Conservation (phyloP, 1,140 invertebrate genomes). For the Thalassaphorura encarpata region DNA sequence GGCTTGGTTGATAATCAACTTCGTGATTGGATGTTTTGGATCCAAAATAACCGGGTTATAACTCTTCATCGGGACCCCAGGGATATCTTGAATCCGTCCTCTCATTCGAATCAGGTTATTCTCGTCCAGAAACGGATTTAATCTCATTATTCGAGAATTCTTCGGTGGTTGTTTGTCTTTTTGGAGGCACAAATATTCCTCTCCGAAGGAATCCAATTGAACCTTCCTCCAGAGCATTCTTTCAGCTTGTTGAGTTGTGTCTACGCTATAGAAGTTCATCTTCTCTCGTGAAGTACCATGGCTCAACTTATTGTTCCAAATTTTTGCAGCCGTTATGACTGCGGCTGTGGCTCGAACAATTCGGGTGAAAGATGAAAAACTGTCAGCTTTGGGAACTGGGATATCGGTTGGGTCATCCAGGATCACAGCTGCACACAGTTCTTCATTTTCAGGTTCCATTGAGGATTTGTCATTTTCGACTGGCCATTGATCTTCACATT, state of each 20-base stretch:
- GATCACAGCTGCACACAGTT: neutral
- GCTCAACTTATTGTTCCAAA: no score
- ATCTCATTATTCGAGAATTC: no score
- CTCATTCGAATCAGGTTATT: conserved; percentile 36
- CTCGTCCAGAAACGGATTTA: no score
- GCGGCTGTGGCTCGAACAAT: neutral
- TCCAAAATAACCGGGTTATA: conserved; percentile 16
- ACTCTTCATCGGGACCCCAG: neutral
- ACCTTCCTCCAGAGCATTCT: neutral
- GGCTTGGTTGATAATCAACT: neutral
- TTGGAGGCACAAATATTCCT: neutral
- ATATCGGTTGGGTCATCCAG: no score
- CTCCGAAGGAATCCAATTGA: neutral
- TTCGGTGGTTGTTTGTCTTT: neutral
- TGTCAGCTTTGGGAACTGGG: no score
- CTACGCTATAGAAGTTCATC: no score
- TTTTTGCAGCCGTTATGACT: no score
- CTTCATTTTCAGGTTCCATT: no score
- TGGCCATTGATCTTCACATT: conserved; percentile 1
- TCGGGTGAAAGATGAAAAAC: neutral
- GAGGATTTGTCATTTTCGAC: no score
- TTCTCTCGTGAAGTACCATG: no score
- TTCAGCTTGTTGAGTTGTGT: no score
- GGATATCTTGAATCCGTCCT: conserved; percentile 2
- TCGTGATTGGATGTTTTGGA: conserved; percentile 2